Conservation (phyloP, 1,140 invertebrate genomes). For the Chrysomallon squamiferum region DNA sequence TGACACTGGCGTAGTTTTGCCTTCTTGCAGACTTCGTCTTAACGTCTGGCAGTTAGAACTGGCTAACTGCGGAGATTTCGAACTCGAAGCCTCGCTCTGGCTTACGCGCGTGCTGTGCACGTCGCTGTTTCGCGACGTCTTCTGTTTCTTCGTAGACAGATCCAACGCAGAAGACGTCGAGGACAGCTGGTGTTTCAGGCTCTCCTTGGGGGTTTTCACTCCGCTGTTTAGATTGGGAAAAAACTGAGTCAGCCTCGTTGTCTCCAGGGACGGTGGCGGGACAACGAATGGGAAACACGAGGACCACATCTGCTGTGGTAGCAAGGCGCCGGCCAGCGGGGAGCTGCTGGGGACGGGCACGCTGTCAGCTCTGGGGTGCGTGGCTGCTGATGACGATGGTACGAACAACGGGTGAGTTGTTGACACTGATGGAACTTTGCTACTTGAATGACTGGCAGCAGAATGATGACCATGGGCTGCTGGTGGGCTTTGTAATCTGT, state of each 20-base stretch:
- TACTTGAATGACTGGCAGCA: not conserved
- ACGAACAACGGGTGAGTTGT: not conserved
- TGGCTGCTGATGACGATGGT: not conserved
- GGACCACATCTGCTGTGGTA: conserved; percentile 4
- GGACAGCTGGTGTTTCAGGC: not conserved
- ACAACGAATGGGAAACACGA: conserved; percentile 5
- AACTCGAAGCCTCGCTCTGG: not conserved
- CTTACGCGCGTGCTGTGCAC: not conserved
- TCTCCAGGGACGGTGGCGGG: conserved; percentile 6
- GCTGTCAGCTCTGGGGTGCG: not conserved
- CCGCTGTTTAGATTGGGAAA: conserved; percentile 4
- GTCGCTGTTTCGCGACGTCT: not conserved
- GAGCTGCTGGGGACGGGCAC: not conserved
- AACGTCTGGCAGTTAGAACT: no score
- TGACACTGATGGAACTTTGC: not conserved
- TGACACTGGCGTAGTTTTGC: no score
- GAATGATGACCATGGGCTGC: not conserved
- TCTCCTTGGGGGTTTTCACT: not conserved
- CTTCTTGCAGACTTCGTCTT: no score
- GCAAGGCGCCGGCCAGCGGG: not conserved
- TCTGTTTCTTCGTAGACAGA: not conserved
- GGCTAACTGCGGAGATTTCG: no score
- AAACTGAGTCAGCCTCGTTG: conserved; percentile 5
- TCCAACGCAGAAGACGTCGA: not conserved
- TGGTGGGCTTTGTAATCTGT: not conserved